Conservation (phyloP, 2,888 invertebrate species). For the Caenorhabditis sp. region DNA sequence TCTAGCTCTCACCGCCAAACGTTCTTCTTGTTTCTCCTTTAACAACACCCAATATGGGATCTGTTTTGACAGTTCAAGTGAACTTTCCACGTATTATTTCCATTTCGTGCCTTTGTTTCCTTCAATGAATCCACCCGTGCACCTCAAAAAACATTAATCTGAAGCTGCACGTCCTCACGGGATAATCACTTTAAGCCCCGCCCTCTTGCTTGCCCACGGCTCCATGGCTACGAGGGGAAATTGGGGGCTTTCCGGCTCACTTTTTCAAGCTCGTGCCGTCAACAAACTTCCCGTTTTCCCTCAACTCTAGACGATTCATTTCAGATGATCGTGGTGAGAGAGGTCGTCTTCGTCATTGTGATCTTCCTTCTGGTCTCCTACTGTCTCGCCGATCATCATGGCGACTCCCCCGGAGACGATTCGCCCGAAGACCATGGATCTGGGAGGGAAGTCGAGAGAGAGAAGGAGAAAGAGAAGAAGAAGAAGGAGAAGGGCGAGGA, state of each 20-base stretch:
- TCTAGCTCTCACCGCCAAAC: background rate
- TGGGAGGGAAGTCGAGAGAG: background rate
- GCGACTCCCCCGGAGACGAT: conserved; percentile 2
- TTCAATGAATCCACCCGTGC: too few relatives aligned
- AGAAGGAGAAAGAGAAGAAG: conserved; percentile 1
- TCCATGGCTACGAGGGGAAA: conserved; percentile 43
- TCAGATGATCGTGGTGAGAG: conserved; percentile 17
- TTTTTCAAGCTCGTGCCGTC: background rate
- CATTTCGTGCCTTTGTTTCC: background rate
- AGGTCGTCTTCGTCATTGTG: background rate
- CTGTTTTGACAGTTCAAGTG: too few relatives aligned
- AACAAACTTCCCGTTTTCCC: background rate
- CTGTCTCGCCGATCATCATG: conserved; percentile 6
- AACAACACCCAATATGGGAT: too few relatives aligned
- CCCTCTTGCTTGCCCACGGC: conserved; percentile 1
- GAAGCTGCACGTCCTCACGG: background rate
- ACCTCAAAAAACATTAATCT: background rate
- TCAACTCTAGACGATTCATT: background rate
- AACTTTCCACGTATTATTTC: too few relatives aligned
- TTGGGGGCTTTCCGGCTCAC: conserved; percentile 18
- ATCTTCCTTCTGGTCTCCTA: background rate
- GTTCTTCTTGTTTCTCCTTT: too few relatives aligned
- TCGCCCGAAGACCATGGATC: conserved; percentile 11
- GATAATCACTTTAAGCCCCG: conserved; percentile 25
- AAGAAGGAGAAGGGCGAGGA: background rate